Evolutionary conservation across 35 echinoderm and acorn worm genomes (phyloP).

Genomic region (Apostichopus japonicus): DNA sequence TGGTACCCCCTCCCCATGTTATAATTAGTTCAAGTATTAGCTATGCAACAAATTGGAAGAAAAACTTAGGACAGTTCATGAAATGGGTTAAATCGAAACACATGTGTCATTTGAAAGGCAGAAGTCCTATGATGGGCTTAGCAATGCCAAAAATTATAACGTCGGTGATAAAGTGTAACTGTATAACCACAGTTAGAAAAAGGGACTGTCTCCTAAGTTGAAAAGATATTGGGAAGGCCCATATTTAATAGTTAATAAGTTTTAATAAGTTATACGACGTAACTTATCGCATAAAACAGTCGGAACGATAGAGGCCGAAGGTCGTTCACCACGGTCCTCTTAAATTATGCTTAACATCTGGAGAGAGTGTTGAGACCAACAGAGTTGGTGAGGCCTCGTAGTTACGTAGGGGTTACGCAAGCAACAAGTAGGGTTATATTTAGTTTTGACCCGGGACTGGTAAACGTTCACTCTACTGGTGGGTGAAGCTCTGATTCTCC

Average conservation of each 20-base stretch:
- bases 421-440: too few species aligned
- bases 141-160: not conserved
- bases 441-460: too few species aligned
- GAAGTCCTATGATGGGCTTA: not conserved
- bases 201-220: not conserved
- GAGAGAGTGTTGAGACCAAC: too few species aligned
- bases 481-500: too few species aligned
- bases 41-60: not conserved
- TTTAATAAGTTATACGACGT: not conserved
- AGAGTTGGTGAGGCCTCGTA: too few species aligned
- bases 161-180: not conserved
- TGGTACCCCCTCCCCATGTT: too few species aligned
- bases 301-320: too few species aligned
- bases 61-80: not conserved
- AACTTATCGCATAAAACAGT: not conserved
- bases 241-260: not conserved
- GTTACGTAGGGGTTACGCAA: too few species aligned
- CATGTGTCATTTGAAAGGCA: not conserved
- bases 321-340: too few species aligned
- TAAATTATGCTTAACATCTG: too few species aligned
- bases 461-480: too few species aligned
- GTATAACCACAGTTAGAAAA: not conserved
- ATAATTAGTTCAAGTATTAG: conserved; percentile 22
- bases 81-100: not conserved
- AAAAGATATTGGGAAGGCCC: too few species aligned